These are phyloP conservation scores for Lydus trimaculatus DNA, from an alignment of 2,888 invertebrate genomes.

Conservation along the genomic window DNA sequence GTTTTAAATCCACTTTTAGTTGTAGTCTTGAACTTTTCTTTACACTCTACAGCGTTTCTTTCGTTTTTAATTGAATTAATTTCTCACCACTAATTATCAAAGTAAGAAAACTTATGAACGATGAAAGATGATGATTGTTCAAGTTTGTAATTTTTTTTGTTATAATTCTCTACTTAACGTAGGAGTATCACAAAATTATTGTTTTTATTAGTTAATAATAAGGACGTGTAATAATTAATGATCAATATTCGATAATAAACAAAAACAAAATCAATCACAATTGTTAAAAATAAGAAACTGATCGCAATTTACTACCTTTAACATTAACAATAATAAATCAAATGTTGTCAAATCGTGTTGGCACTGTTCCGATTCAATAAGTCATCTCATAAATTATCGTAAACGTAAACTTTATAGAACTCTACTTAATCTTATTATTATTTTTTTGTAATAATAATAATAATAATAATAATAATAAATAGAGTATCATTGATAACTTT, in stretches of 20 bases:
- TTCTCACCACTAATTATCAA: background rate
- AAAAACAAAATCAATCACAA: slow-evolving; percentile 15
- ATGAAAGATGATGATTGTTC: background rate
- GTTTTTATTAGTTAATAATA: background rate
- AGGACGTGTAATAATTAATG: slow-evolving; percentile 14
- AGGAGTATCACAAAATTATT: background rate
- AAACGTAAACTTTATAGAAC: background rate
- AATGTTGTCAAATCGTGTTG: slow-evolving; percentile 14
- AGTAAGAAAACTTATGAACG: background rate
- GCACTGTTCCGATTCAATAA: slow-evolving; percentile 24
- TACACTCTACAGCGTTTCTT: background rate
- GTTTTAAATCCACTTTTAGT: no score
- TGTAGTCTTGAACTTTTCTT: background rate
- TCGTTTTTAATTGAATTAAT: background rate
- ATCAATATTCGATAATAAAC: background rate
- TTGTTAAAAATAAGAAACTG: slow-evolving; percentile 12
- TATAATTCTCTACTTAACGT: background rate
- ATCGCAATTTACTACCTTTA: slow-evolving; percentile 19
- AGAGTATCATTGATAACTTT: background rate
- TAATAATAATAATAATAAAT: no score
- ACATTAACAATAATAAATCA: slow-evolving; percentile 21
- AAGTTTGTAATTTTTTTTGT: background rate
- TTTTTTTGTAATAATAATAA: no score
- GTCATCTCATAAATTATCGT: slow-evolving; percentile 22
- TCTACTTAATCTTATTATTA: background rate